Conservation (phyloP, 2,888 invertebrate species). For the Trichogramma evanescens region DNA sequence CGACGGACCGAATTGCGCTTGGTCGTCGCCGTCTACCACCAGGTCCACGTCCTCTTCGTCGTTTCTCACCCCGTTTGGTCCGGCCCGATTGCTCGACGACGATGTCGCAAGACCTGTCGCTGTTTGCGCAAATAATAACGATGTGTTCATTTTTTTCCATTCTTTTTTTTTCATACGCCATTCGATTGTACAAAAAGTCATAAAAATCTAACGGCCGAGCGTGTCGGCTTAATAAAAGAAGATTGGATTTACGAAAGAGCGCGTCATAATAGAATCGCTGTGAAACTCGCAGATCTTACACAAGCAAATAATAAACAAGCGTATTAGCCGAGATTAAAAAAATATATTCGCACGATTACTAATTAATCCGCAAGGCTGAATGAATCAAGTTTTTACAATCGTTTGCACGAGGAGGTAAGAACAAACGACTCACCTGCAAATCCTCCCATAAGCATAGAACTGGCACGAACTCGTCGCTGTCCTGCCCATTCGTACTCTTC, state of each 20-base stretch:
- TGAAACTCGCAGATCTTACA: too few relatives aligned
- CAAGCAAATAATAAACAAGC: too few relatives aligned
- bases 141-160: too few relatives aligned
- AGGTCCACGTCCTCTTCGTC: conserved; percentile 69
- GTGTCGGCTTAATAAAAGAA: not conserved
- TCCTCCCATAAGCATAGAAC: conserved; percentile 63
- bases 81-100: conserved; percentile 38
- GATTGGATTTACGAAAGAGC: not conserved
- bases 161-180: too few relatives aligned
- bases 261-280: not conserved
- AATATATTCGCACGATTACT: not conserved
- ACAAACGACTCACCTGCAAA: conserved; percentile 49
- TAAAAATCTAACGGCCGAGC: not conserved
- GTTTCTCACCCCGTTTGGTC: conserved; percentile 24
- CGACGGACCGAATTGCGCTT: conserved; percentile 73
- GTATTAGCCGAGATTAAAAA: too few relatives aligned
- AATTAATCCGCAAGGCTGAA: not conserved
- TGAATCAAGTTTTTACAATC: not conserved
- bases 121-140: conserved; percentile 23
- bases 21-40: conserved; percentile 83
- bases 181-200: not conserved
- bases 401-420: not conserved
- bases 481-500: conserved; percentile 93
- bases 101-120: conserved; percentile 48
- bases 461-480: conserved; percentile 70